A percentile compares a stretch with the other conserved stretches of the same genome.
These are phyloP conservation scores for Esox masquinongy DNA, from an alignment of 2,797 vertebrate species.

Conservation along the genomic window DNA sequence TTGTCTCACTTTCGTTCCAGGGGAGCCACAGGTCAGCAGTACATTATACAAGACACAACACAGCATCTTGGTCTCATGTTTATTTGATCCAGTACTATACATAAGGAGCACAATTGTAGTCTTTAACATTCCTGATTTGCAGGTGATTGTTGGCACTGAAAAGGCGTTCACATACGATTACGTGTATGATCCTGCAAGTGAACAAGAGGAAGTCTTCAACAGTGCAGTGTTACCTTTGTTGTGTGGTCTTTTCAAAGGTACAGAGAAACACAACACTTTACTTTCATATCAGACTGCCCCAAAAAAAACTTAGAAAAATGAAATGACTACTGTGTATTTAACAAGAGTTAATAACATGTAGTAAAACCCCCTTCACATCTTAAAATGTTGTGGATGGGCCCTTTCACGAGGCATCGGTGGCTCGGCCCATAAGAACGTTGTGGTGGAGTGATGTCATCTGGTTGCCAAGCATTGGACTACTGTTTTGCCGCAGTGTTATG, in stretches of 20 bases:
- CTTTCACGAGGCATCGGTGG: too few relatives aligned
- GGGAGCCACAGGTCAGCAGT: slow-evolving; percentile 86
- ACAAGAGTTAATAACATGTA: too few relatives aligned
- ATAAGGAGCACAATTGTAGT: neutral
- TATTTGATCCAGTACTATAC: neutral
- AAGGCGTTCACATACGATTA: slow-evolving; percentile 94
- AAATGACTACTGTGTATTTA: neutral
- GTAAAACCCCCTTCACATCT: too few relatives aligned
- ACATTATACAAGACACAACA: neutral
- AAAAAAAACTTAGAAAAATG: neutral
- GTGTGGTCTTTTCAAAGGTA: slow-evolving; percentile 91
- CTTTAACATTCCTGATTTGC: slow-evolving; percentile 14
- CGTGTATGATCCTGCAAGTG: slow-evolving; percentile 87
- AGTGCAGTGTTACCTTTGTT: slow-evolving; percentile 82
- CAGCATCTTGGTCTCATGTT: neutral
- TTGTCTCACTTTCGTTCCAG: slow-evolving; percentile 88
- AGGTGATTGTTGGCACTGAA: slow-evolving; percentile 90
- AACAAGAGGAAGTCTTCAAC: slow-evolving; percentile 93
- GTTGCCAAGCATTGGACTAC: too few relatives aligned
- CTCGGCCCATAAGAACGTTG: too few relatives aligned
- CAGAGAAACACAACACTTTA: slow-evolving; percentile 10
- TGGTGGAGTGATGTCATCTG: too few relatives aligned
- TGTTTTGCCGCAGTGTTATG: too few relatives aligned
- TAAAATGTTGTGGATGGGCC: too few relatives aligned
- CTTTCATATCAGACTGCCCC: neutral